Base-by-base conservation (phyloP, 2,113 vertebrate genomes). In the Erythrocercus mccallii region DNA sequence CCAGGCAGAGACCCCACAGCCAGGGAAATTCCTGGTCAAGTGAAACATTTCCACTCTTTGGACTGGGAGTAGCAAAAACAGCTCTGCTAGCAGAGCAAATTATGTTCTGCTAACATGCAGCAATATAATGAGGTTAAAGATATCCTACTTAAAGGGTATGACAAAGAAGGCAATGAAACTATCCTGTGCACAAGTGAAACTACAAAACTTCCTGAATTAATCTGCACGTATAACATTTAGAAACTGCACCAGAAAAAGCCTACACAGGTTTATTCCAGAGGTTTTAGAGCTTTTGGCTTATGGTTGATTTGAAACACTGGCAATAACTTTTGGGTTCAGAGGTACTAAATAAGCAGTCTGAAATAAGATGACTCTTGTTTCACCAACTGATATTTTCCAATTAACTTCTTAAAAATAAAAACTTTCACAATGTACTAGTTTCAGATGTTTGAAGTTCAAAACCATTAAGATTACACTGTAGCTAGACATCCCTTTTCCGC, bases 141-240 rank as follows among this genome's bases (percentile, higher is more conserved):
- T 25, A 51, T 8, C 53, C 31, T 24, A 35, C 21, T 68, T 33
- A 50, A 70, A 70, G 58, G 58, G 35, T n/a, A 48, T 19, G 44
- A 65, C 24, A 48, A 69, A 72, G 20, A 2, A 2, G 5, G 64
- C 33, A 93, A 72, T 64, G 64, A 84, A 83, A 31, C 15, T 44
- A 6, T 22, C 47, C 6, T 9, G 3, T 45, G 31, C 37, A 13
- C 20, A 88, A 70, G 12, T 22, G 24, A 70, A 87, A 81, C 20
- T 44, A 24, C 33, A 62, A 37, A 74, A 40, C 51, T 54, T 58
- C 48, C 37, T 54, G 22, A 62, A 62, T 48, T 48, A 50, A n/a
- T 64, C 8, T 31, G 10, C 30, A 77, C 0, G 0, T 12, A 8
- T 37, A 58, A 28, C 17, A 17, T 31, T 12, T 57, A 10, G 10